Percentiles rank a stretch among this genome's conserved stretches.
These are phyloP conservation scores for Calypte anna DNA, from an alignment of 2,113 vertebrate genomes.

Conservation along the genomic window DNA sequence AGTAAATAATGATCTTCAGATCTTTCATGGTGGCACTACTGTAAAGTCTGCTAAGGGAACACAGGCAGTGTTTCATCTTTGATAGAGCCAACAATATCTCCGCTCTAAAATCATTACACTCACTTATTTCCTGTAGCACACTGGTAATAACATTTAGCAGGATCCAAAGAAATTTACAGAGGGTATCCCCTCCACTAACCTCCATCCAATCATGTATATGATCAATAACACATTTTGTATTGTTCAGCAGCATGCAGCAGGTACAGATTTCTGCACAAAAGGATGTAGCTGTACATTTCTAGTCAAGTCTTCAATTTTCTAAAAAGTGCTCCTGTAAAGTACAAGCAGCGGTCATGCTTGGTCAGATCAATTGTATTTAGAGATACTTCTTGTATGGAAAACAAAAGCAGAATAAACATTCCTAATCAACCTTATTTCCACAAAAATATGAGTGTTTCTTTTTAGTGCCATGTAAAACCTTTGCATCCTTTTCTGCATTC, in stretches of 20 bases:
- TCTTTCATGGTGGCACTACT: conserved; percentile 73
- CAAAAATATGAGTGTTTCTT: background rate
- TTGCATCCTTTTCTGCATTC: background rate
- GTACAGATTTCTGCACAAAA: conserved; percentile 34
- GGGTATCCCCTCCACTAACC: conserved; percentile 14
- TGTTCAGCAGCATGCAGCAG: conserved; percentile 7
- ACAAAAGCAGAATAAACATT: background rate
- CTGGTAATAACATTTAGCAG: conserved; percentile 43
- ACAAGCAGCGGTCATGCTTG: background rate
- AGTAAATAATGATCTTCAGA: conserved; percentile 82
- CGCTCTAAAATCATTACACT: conserved; percentile 63
- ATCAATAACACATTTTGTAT: conserved; percentile 57
- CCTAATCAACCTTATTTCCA: background rate
- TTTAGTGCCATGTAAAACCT: background rate
- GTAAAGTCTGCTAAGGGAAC: conserved; percentile 62
- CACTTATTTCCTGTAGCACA: conserved; percentile 38
- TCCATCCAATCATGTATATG: conserved; percentile 37
- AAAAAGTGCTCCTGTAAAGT: background rate
- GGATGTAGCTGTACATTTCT: background rate
- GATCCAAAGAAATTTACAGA: conserved; percentile 62
- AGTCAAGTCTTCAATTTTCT: background rate
- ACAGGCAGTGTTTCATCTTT: conserved; percentile 52
- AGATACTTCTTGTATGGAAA: background rate
- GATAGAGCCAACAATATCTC: conserved; percentile 16
- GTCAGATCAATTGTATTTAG: background rate